These are phyloP conservation scores for Cephus nigrinus DNA, from an alignment of 2,888 invertebrate genomes.

Conservation along the genomic window DNA sequence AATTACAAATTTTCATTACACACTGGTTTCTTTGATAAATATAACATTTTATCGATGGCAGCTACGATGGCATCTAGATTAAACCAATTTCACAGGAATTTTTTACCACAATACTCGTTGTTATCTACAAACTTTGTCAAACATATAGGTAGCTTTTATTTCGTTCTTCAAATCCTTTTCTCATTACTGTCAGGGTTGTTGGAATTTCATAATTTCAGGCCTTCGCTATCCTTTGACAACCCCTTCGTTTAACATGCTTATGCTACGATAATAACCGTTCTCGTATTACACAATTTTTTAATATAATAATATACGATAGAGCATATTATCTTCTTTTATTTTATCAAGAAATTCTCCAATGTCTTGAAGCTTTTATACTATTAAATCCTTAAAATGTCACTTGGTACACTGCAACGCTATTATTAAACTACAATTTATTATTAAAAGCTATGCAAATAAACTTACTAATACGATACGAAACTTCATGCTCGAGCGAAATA, in stretches of 20 bases:
- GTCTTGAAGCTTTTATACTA: background rate
- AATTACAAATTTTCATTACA: background rate
- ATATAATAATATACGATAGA: background rate
- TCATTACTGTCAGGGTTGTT: background rate
- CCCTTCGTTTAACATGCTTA: background rate
- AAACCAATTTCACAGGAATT: background rate
- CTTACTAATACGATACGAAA: background rate
- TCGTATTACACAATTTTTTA: background rate
- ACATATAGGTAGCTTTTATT: background rate
- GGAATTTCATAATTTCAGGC: slow-evolving; percentile 2
- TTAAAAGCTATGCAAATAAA: background rate
- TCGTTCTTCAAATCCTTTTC: background rate
- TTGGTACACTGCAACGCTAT: background rate
- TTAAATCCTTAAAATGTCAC: background rate
- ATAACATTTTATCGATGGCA: background rate
- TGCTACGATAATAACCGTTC: background rate
- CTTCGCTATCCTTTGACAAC: background rate
- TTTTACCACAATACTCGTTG: background rate
- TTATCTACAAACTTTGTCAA: background rate
- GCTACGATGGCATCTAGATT: background rate
- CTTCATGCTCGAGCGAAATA: background rate
- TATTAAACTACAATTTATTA: background rate
- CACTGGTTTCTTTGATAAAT: background rate
- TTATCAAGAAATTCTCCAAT: background rate
- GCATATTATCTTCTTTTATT: background rate